Conservation (phyloP, 2,797 vertebrate genomes). For the Peromyscus eremicus region DNA sequence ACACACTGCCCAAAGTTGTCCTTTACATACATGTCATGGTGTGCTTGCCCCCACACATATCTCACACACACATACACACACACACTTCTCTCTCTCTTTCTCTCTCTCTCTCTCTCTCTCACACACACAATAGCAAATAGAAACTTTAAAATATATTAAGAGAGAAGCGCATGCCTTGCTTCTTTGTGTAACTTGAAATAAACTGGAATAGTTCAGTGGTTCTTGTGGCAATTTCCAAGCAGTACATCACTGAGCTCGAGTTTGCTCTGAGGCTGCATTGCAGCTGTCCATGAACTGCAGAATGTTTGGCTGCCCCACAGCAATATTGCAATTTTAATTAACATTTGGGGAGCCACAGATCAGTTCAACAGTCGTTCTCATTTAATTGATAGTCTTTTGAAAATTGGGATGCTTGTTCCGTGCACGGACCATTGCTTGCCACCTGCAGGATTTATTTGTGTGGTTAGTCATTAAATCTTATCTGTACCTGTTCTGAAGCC, state of each 20-base stretch:
- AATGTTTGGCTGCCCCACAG: background rate
- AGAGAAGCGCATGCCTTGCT: background rate
- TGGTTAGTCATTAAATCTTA: conserved; percentile 51
- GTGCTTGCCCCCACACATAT: background rate
- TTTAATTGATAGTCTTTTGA: conserved; percentile 37
- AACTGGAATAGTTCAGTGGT: background rate
- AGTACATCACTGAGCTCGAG: background rate
- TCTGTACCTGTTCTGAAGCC: background rate
- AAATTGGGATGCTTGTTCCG: background rate
- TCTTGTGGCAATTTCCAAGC: background rate
- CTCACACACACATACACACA: background rate
- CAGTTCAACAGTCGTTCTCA: background rate
- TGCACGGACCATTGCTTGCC: conserved; percentile 43
- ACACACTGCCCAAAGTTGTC: background rate
- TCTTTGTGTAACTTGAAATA: background rate
- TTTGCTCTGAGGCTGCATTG: background rate
- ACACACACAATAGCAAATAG: background rate
- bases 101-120: no score
- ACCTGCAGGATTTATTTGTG: conserved; percentile 60
- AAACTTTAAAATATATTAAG: background rate
- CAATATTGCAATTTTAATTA: conserved; percentile 58
- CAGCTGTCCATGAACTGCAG: background rate
- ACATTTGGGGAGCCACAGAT: conserved; percentile 39
- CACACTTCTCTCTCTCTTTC: background rate
- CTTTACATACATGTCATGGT: no score